Evolutionary conservation across 2,113 vertebrate genomes (phyloP).

Genomic region (Otolemur garnettii): DNA sequence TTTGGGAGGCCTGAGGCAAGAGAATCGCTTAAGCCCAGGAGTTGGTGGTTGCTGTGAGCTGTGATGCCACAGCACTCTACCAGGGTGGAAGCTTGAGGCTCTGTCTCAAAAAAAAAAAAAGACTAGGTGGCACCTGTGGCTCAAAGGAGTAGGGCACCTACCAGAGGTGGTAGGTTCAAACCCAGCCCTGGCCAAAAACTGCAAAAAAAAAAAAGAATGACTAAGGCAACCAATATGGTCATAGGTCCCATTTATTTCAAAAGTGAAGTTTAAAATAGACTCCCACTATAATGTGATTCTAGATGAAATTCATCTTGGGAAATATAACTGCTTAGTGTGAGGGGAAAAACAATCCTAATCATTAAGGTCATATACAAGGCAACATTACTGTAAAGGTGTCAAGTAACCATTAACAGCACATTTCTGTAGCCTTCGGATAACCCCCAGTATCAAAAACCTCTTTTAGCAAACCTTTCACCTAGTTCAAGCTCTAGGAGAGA

Average conservation of each 20-base stretch:
- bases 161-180: too few species aligned
- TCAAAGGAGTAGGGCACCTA: too few species aligned
- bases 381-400: neutral
- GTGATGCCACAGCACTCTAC: too few species aligned
- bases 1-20: too few species aligned
- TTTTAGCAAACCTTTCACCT: neutral
- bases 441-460: neutral
- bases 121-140: too few species aligned
- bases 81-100: too few species aligned
- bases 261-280: neutral
- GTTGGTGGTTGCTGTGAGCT: too few species aligned
- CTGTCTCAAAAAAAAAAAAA: too few species aligned
- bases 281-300: neutral
- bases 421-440: neutral
- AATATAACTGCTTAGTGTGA: neutral
- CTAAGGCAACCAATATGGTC: neutral
- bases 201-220: neutral
- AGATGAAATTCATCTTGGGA: neutral
- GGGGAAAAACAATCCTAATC: neutral
- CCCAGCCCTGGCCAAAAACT: too few species aligned
- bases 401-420: neutral
- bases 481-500: neutral
- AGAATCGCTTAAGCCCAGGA: too few species aligned
- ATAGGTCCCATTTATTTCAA: neutral
- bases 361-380: conserved; percentile 9